Base-by-base conservation (phyloP, 2,888 invertebrate genomes). In the Hydropsyche betteni region DNA sequence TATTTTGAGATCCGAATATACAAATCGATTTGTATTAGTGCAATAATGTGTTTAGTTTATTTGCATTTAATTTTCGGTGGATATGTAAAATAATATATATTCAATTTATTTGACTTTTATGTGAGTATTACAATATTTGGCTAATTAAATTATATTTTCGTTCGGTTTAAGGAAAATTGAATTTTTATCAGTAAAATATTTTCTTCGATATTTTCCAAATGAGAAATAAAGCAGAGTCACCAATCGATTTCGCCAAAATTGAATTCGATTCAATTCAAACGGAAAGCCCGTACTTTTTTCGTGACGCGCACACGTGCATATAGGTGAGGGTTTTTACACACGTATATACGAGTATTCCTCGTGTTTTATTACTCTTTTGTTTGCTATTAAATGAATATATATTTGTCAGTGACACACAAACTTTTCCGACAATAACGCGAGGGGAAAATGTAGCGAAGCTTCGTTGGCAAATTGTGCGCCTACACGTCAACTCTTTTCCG, bases 341-440 rank as follows among this genome's bases (percentile, higher is more conserved):
- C 64, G 64, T 34, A 64, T 34, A 64, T 64, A 64, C 64, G 64
- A 64, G 64, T 64, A 64, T 64, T 64, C 64, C n/a, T 64, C 64
- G 64, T 64, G 64, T 64, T 64, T 64, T 64, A 64, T 64, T 64
- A 36, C 64, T 64, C 64, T 64, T 64, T 64, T 64, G 64, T 64
- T 64, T 36, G 64, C 64, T 64, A 64, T 64, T 34, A 64, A 64
- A 64, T 64, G 64, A 64, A 64, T 64, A 64, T 64, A 64, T 64
- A 64, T 64, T 64, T 64, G 36, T 33, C 64, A 64, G 64, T 34
- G 64, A 36, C 36, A 36, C 36, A 64, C 64, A 64, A 64, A 34
- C 34, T 64, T 64, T 64, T 64, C n/a, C 36, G 33, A 58, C 58
- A 14, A 58, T 44, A 58, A 58, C 58, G 16, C 24, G 53, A 58